These are phyloP conservation scores for Cephus pygmeus DNA, from an alignment of 2,888 invertebrate species.

Conservation along the genomic window DNA sequence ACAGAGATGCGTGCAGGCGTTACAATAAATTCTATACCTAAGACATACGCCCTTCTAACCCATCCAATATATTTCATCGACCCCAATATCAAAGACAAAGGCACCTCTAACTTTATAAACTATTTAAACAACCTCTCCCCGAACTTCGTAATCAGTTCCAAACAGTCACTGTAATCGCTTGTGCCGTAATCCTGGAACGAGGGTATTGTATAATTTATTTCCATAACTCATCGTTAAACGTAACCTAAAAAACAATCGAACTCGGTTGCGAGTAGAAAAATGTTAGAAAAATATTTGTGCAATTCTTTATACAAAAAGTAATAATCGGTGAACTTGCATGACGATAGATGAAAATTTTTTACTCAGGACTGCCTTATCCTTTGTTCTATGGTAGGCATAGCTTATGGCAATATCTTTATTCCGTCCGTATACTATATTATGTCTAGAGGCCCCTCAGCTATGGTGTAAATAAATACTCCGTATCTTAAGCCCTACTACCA, in stretches of 20 bases:
- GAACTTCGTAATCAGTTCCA: not conserved
- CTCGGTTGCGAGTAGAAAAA: not conserved
- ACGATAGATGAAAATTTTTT: not conserved
- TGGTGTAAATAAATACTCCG: conserved; percentile 57
- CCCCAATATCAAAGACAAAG: not conserved
- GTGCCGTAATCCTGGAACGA: not conserved
- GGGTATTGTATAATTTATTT: not conserved
- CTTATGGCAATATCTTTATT: conserved; percentile 50
- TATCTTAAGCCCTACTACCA: conserved; percentile 49
- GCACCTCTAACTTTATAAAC: not conserved
- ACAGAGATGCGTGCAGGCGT: not conserved
- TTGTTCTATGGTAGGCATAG: not conserved
- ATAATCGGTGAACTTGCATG: not conserved
- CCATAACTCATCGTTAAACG: not conserved
- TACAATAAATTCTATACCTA: not conserved
- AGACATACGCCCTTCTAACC: not conserved
- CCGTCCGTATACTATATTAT: conserved; percentile 58
- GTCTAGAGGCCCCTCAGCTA: conserved; percentile 45
- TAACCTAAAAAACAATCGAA: not conserved
- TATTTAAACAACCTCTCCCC: not conserved
- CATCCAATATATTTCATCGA: not conserved
- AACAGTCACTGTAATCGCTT: not conserved
- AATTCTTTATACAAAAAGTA: not conserved
- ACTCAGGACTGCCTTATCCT: not conserved
- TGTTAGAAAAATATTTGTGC: not conserved